A percentile compares a stretch with the other conserved stretches of the same genome.
Conservation (phyloP, 1,140 invertebrate species). For the Antheraea mylitta region DNA sequence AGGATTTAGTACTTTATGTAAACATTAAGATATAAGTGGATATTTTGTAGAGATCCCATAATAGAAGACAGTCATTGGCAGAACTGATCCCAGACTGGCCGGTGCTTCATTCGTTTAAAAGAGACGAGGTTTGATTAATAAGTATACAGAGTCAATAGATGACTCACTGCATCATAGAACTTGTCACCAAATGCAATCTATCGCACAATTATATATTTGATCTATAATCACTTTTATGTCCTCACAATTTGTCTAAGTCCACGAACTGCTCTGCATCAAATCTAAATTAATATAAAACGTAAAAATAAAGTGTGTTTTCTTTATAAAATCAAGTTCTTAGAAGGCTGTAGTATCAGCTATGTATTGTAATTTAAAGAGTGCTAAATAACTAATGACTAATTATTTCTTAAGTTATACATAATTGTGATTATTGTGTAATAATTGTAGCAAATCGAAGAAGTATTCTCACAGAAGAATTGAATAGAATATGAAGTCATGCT, state of each 20-base stretch:
- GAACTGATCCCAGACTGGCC: slow-evolving; percentile 98
- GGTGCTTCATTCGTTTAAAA: slow-evolving; percentile 91
- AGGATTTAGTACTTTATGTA: background rate
- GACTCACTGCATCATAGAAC: slow-evolving; percentile 69
- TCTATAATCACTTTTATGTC: slow-evolving; percentile 3
- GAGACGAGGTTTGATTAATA: slow-evolving; percentile 85
- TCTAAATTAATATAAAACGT: background rate
- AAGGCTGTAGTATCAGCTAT: too few relatives aligned
- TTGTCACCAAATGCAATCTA: slow-evolving; percentile 59
- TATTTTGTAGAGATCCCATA: slow-evolving; percentile 74
- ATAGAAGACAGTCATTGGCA: slow-evolving; percentile 92
- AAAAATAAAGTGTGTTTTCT: too few relatives aligned
- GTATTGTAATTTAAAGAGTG: too few relatives aligned
- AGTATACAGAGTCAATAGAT: slow-evolving; percentile 34
- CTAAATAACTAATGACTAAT: too few relatives aligned
- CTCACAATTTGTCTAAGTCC: background rate
- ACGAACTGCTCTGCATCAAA: background rate
- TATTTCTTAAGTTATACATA: too few relatives aligned
- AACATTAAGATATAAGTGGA: slow-evolving; percentile 56
- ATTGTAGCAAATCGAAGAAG: too few relatives aligned
- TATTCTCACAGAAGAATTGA: too few relatives aligned
- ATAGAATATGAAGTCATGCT: too few relatives aligned
- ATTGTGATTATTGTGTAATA: too few relatives aligned
- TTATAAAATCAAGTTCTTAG: too few relatives aligned
- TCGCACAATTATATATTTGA: slow-evolving; percentile 39